Conservation (phyloP, 1,140 invertebrate genomes). For the Himalopsyche phryganea region DNA sequence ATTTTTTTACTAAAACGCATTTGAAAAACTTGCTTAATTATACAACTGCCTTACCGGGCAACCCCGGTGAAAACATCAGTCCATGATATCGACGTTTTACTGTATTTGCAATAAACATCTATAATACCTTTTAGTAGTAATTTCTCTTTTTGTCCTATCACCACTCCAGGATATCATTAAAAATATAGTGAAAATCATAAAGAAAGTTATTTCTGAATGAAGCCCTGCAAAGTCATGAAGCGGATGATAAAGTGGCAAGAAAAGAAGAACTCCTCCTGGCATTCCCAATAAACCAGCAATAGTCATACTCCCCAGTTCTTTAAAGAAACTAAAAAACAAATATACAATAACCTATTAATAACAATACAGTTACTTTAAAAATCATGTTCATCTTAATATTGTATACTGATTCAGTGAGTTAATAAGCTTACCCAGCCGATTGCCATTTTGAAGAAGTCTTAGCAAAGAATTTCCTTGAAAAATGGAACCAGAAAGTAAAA, state of each 20-base stretch:
- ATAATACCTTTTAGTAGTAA: conserved; percentile 10
- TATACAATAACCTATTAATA: background rate
- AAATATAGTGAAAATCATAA: conserved; percentile 61
- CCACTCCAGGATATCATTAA: conserved; percentile 56
- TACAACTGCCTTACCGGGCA: too few species aligned
- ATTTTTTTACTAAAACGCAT: too few species aligned
- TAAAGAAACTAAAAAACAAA: conserved; percentile 49
- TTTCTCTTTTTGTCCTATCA: conserved; percentile 47
- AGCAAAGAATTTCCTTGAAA: conserved; percentile 53
- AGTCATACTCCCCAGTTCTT: conserved; percentile 57
- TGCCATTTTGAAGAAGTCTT: conserved; percentile 53
- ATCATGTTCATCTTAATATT: too few species aligned
- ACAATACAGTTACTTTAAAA: too few species aligned
- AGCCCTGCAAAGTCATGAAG: conserved; percentile 66
- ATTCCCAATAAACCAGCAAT: conserved; percentile 62
- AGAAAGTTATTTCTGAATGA: conserved; percentile 69
- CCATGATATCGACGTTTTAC: too few species aligned
- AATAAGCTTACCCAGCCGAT: conserved; percentile 43
- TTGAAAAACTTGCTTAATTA: too few species aligned
- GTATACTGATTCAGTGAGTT: background rate
- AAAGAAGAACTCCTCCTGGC: conserved; percentile 67
- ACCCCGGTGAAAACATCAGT: too few species aligned
- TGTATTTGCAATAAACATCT: too few species aligned
- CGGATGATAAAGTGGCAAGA: conserved; percentile 71
- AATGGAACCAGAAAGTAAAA: conserved; percentile 68